These are phyloP conservation scores for Eurois occulta DNA, from an alignment of 2,888 invertebrate species.

Conservation along the genomic window DNA sequence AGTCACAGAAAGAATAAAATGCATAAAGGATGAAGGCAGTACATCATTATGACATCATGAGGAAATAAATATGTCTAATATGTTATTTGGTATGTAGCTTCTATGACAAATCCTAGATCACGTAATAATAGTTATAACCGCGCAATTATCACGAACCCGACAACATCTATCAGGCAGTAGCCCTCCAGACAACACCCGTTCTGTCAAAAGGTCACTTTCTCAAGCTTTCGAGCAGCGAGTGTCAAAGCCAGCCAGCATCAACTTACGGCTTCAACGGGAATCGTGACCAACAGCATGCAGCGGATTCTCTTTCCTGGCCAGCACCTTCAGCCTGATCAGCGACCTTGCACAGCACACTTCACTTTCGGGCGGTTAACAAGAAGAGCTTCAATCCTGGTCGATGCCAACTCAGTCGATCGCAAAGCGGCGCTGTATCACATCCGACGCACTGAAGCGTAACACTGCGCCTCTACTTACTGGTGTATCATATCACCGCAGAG, in stretches of 20 bases:
- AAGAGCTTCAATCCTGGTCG: not conserved
- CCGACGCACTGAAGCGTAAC: not conserved
- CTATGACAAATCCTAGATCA: not conserved
- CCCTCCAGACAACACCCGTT: not conserved
- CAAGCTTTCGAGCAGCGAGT: not conserved
- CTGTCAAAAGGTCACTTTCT: not conserved
- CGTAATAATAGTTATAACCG: not conserved
- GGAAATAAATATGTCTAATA: not conserved
- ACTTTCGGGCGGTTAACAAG: not conserved
- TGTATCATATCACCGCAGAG: not conserved
- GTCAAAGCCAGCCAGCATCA: not conserved
- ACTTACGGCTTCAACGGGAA: not conserved
- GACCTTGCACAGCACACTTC: not conserved
- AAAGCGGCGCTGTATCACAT: not conserved
- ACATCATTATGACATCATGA: not conserved
- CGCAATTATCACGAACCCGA: not conserved
- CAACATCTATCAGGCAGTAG: not conserved
- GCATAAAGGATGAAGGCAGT: no score
- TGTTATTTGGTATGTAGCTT: not conserved
- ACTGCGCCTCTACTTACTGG: not conserved
- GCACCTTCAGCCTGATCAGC: not conserved
- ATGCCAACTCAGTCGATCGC: not conserved
- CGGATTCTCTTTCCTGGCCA: not conserved
- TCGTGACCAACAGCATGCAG: not conserved
- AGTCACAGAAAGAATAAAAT: not conserved